Evolutionary conservation across 2,797 vertebrate genomes (phyloP).

Genomic region (Anguilla marmorata): DNA sequence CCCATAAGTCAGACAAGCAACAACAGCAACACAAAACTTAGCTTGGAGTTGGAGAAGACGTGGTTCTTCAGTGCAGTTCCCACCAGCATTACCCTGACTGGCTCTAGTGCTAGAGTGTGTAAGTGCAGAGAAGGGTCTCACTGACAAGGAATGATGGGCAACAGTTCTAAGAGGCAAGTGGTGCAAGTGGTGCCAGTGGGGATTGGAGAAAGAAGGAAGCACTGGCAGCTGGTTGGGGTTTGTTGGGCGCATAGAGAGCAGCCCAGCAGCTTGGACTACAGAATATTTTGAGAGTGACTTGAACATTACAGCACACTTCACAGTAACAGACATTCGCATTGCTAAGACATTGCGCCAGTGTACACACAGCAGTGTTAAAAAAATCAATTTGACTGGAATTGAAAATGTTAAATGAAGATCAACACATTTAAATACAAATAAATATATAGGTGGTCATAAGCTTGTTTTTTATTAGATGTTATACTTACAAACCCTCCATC

Average conservation of each 20-base stretch:
- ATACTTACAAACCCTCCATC: constrained; percentile 7
- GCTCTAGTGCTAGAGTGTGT: not conserved
- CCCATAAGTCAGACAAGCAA: not conserved
- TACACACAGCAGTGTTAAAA: not conserved
- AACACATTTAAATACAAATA: not conserved
- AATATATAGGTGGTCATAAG: not conserved
- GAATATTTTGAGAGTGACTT: not conserved
- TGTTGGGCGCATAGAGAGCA: not conserved
- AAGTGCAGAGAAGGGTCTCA: not conserved
- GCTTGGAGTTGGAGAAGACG: not conserved
- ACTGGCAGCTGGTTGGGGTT: not conserved
- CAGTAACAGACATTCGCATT: not conserved
- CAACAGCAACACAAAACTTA: not conserved
- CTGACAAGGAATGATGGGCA: not conserved
- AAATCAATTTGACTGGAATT: not conserved
- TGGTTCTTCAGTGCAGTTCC: not conserved
- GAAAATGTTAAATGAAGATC: not conserved
- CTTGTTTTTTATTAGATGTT: not conserved
- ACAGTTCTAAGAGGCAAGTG: not conserved
- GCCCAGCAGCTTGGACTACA: not conserved
- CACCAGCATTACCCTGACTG: not conserved
- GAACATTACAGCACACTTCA: not conserved
- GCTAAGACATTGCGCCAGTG: not conserved
- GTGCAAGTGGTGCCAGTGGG: not conserved
- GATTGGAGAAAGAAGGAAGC: not conserved